These are phyloP conservation scores for Isaurus tuberculatus DNA, from an alignment of 92 coral and sea anemone species.

Conservation along the genomic window DNA sequence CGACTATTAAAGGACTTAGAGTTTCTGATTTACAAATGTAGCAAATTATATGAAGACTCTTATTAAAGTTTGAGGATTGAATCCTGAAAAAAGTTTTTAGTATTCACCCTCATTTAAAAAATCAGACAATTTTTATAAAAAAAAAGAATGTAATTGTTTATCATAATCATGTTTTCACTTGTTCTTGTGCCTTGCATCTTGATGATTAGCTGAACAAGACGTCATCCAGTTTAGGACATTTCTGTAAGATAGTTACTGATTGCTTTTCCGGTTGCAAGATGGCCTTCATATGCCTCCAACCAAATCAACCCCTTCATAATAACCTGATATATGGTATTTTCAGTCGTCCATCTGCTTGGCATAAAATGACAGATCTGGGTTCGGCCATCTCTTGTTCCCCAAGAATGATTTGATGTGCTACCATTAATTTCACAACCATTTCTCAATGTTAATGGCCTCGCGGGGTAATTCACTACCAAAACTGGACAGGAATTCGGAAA, in stretches of 20 bases:
- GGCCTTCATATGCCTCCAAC: conserved; percentile 87
- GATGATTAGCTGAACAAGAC: too few species aligned
- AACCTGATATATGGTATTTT: conserved; percentile 78
- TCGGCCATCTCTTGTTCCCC: conserved; percentile 52
- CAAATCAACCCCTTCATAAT: conserved; percentile 81
- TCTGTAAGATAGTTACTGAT: conserved; percentile 58
- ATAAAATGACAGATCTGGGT: conserved; percentile 69
- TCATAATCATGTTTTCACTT: too few species aligned
- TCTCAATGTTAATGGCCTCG: conserved; percentile 32
- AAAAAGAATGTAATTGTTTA: too few species aligned
- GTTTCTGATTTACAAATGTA: too few species aligned
- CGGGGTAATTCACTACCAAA: conserved; percentile 58
- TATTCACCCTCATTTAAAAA: too few species aligned
- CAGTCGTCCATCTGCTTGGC: conserved; percentile 63
- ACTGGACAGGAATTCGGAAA: conserved; percentile 67
- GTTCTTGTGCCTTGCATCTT: too few species aligned
- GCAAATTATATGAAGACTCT: too few species aligned
- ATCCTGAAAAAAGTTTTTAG: too few species aligned
- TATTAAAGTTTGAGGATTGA: too few species aligned
- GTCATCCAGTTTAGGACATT: conserved; percentile 25
- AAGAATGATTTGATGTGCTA: conserved; percentile 45
- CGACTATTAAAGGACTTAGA: too few species aligned
- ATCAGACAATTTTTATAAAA: too few species aligned
- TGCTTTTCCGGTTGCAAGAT: conserved; percentile 70
- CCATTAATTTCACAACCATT: conserved; percentile 25